Conservation (phyloP, 2,888 invertebrate genomes). For the Sylvicola cinctus region DNA sequence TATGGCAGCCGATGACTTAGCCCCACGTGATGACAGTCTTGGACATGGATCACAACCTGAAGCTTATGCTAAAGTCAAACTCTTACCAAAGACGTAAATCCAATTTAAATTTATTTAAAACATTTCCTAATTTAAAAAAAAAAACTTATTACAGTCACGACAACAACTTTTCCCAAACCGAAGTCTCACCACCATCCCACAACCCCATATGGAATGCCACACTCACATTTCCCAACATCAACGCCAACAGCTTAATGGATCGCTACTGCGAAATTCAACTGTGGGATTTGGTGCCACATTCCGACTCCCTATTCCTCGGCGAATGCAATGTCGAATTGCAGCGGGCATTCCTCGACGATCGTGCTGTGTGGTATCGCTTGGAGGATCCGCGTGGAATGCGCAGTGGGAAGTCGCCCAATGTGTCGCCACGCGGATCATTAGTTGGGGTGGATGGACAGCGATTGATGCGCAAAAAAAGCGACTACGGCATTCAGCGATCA, state of each 20-base stretch:
- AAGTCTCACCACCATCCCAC: slow-evolving; percentile 66
- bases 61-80: slow-evolving; percentile 63
- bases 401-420: slow-evolving; percentile 32
- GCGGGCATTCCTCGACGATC: slow-evolving; percentile 70
- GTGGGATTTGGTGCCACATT: slow-evolving; percentile 71
- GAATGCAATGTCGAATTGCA: slow-evolving; percentile 43
- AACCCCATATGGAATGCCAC: slow-evolving; percentile 89
- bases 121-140: too few relatives aligned
- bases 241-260: slow-evolving; percentile 58
- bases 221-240: slow-evolving; percentile 58
- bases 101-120: slow-evolving; percentile 1
- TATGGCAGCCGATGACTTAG: slow-evolving; percentile 68
- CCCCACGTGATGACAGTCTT: slow-evolving; percentile 52
- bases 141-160: slow-evolving; percentile 35
- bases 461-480: slow-evolving; percentile 37
- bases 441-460: slow-evolving; percentile 42
- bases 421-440: slow-evolving; percentile 34
- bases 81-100: slow-evolving; percentile 40
- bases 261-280: slow-evolving; percentile 67
- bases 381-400: slow-evolving; percentile 56
- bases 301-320: slow-evolving; percentile 62
- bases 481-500: slow-evolving; percentile 55
- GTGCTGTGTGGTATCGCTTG: slow-evolving; percentile 75
- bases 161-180: slow-evolving; percentile 58
- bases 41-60: slow-evolving; percentile 63